Evolutionary conservation across 1,140 invertebrate genomes (phyloP), one percentile per base, ranked within the genome.

Genomic region (Listronotus bonariensis): DNA sequence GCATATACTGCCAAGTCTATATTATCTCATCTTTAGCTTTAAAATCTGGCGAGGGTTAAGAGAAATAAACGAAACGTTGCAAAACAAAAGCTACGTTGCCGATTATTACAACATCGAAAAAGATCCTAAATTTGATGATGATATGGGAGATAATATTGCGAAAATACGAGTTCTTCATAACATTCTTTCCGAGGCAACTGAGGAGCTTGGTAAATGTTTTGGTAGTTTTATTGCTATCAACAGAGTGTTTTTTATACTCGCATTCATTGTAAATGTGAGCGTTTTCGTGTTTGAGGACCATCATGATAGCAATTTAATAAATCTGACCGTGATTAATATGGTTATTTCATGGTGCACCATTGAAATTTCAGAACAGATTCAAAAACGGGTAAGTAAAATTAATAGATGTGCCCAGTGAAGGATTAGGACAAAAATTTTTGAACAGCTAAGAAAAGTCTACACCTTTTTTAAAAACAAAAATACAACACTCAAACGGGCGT

Each of bases 191-290:
- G 48, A 70, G 20, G n/a, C 17, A 12, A 64, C 64, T 9, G 15
- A 49, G 5, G 42, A 64, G 26, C 51, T 70, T 49, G 56, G 65
- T 14, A 43, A 59, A 8, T 49, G 42, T 9, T 67, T 59, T 48
- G 68, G 68, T 18, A 45, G 41, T 18, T 67, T 55, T 32, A 42
- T 70, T 26, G 68, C 68, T 8, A 32, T 64, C 10, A 60, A 67
- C 32, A 53, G 61, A 10, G 18, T 68, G 10, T 68, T 59, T 41
- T 61, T 67, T 42, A 12, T 36, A 36, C 3, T 36, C 11, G 34
- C 34, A 9, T 36, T 36, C 34, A 7, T 36, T 36, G 34, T 36
- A 9, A 36, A 36, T 12, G 7, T 36, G 7, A 36, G 34, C 34
- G 8, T 9, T 36, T 36, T 10, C 8, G 11, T 36, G 11, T 36